phyloP scores from a whole-genome alignment of 2,797 vertebrate genomes.

The Phrynocephalus vlangalii region DNA sequence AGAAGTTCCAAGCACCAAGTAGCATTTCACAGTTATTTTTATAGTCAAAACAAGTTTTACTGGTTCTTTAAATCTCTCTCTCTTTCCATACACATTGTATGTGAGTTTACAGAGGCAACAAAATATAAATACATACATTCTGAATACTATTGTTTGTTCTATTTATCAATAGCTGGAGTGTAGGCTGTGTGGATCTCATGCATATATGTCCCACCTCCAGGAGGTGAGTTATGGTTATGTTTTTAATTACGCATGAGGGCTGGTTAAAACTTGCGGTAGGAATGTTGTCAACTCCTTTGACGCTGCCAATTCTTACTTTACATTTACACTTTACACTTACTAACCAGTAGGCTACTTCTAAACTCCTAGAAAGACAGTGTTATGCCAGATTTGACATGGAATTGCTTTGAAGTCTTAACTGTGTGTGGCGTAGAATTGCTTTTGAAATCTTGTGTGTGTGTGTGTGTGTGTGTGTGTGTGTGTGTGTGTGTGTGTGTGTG shows the following conservation, averaged over 20 bases:
- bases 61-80: too few relatives aligned
- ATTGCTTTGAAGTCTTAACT: neutral
- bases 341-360: neutral
- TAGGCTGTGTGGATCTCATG: neutral
- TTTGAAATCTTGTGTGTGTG: too few relatives aligned
- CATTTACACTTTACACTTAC: too few relatives aligned
- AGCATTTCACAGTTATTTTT: too few relatives aligned
- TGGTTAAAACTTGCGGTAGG: neutral
- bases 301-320: neutral
- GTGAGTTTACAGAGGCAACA: neutral
- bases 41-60: too few relatives aligned
- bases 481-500: neutral
- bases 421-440: too few relatives aligned
- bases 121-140: neutral
- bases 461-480: neutral
- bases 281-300: neutral
- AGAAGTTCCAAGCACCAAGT: neutral
- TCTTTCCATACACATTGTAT: neutral
- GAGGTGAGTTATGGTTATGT: neutral
- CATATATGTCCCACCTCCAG: neutral
- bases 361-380: neutral
- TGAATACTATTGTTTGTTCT: neutral
- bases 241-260: neutral
- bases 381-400: neutral
- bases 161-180: neutral